phyloP scores from a whole-genome alignment of 1,140 invertebrate genomes.

The Halyomorpha halys region DNA sequence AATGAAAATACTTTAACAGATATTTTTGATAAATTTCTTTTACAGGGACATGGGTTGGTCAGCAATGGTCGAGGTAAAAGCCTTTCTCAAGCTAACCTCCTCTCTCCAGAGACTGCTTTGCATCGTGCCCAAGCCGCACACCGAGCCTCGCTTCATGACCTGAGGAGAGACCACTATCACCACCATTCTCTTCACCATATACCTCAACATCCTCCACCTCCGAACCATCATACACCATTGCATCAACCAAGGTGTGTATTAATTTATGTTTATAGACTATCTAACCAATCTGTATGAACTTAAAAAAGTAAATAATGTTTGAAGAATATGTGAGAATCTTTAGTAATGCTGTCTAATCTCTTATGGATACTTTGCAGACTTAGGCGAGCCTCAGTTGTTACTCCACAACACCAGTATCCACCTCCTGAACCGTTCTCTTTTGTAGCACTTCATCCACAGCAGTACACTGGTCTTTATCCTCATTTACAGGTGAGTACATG shows the following conservation, averaged over 20 bases:
- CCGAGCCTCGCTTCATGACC: conserved; percentile 34
- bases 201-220: conserved; percentile 16
- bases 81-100: conserved; percentile 61
- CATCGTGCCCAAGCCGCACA: conserved; percentile 28
- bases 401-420: conserved; percentile 9
- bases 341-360: not conserved
- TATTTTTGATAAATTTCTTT: not conserved
- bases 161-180: conserved; percentile 28
- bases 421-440: conserved; percentile 24
- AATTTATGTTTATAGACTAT: not conserved
- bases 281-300: too few relatives aligned
- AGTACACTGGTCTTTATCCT: conserved; percentile 39
- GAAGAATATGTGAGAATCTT: too few relatives aligned
- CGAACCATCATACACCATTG: conserved; percentile 1
- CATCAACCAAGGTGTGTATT: conserved; percentile 16
- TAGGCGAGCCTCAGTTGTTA: conserved; percentile 26
- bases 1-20: too few relatives aligned
- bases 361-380: not conserved
- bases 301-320: too few relatives aligned
- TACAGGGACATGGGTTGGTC: not conserved
- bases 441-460: conserved; percentile 27
- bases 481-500: conserved; percentile 46
- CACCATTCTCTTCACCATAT: conserved; percentile 20
- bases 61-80: conserved; percentile 31
- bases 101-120: conserved; percentile 43